phyloP scores from a whole-genome alignment of 2,888 invertebrate species.

The Drosophila ustulata region DNA sequence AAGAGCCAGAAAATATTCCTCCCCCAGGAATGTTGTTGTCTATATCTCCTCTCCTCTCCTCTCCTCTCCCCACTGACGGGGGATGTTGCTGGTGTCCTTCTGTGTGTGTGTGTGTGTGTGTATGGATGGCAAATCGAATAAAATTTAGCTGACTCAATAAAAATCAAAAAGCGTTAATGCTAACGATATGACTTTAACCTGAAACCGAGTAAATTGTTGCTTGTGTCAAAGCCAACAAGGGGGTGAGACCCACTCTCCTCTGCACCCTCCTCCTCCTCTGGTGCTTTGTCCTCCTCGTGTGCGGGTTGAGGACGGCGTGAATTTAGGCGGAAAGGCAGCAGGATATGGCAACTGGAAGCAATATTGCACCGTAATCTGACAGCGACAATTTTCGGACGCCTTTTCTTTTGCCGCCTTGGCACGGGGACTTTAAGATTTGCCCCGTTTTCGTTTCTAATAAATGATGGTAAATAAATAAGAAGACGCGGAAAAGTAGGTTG shows the following conservation, averaged over 20 bases:
- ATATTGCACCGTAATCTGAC: constrained; percentile 79
- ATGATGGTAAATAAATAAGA: constrained; percentile 75
- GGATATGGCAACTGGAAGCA: constrained; percentile 80
- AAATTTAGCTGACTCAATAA: constrained; percentile 85
- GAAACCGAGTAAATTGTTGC: constrained; percentile 80
- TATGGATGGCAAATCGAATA: constrained; percentile 82
- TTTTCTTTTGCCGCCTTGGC: constrained; percentile 48
- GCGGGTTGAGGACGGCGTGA: constrained; percentile 30
- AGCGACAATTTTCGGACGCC: constrained; percentile 73
- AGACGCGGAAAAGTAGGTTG: constrained; percentile 60
- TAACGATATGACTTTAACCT: constrained; percentile 84
- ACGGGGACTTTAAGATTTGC: constrained; percentile 44
- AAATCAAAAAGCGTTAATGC: constrained; percentile 85
- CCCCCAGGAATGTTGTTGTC: constrained; percentile 68
- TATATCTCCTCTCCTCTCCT: constrained; percentile 29
- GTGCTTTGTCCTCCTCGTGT: neutral
- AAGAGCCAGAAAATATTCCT: constrained; percentile 76
- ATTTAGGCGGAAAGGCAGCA: constrained; percentile 69
- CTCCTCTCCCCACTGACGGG: constrained; percentile 27
- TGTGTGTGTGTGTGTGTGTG: constrained; percentile 44
- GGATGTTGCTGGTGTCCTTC: constrained; percentile 59
- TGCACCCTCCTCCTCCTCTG: neutral
- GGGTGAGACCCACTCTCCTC: constrained; percentile 21
- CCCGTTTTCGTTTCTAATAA: constrained; percentile 56
- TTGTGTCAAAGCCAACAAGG: constrained; percentile 74